A percentile compares a stretch with the other conserved stretches of the same genome.
phyloP scores from a whole-genome alignment of 2,888 invertebrate genomes.

The Amphipyra tragopoginis region DNA sequence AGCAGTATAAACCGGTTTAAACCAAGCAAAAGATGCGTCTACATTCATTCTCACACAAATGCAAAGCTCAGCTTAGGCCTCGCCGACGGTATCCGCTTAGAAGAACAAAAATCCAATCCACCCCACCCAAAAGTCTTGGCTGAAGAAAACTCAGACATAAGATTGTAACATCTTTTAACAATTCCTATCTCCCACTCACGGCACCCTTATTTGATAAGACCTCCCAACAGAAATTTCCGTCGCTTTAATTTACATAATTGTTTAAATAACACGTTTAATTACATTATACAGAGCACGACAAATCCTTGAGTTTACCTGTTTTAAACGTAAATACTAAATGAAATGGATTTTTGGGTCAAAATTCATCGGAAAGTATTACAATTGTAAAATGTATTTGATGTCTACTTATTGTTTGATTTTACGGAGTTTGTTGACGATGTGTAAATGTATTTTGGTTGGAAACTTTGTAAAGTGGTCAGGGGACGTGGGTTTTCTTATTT shows the following conservation, averaged over 20 bases:
- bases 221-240: conserved; percentile 69
- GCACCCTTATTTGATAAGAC: conserved; percentile 71
- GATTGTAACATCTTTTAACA: conserved; percentile 17
- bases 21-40: too few species aligned
- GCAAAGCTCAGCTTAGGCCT: too few species aligned
- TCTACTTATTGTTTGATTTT: conserved; percentile 20
- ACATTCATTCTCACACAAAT: too few species aligned
- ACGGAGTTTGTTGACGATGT: conserved; percentile 15
- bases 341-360: conserved; percentile 54
- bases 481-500: conserved; percentile 5
- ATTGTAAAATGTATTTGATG: conserved; percentile 41
- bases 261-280: conserved; percentile 78
- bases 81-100: too few species aligned
- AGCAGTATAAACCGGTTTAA: too few species aligned
- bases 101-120: too few species aligned
- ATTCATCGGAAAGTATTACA: conserved; percentile 42
- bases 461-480: conserved; percentile 4
- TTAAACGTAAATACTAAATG: conserved; percentile 64
- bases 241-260: conserved; percentile 77
- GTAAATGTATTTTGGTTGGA: conserved; percentile 17
- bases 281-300: conserved; percentile 69
- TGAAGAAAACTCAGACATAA: too few species aligned
- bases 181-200: conserved; percentile 29
- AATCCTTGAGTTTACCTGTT: conserved; percentile 69
- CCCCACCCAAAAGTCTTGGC: too few species aligned